A percentile compares a stretch with the other conserved stretches of the same genome.
Conservation (phyloP, 2,113 vertebrate genomes). For the Centropus unirufus region DNA sequence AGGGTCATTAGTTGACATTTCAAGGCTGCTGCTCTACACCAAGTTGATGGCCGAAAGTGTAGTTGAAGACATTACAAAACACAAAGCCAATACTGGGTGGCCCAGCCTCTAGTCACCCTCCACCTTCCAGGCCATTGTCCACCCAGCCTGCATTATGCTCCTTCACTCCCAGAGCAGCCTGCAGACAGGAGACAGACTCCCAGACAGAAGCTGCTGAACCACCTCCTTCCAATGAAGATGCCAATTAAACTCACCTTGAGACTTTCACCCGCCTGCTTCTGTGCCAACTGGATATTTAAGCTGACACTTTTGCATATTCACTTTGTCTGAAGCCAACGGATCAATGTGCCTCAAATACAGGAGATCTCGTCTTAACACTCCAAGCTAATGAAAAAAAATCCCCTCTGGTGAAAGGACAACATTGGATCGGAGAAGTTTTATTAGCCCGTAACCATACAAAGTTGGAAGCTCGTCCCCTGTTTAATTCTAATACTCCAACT, state of each 20-base stretch:
- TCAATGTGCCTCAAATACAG: conserved; percentile 45
- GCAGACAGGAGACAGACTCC: not conserved
- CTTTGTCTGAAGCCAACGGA: conserved; percentile 49
- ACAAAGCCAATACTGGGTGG: accelerated
- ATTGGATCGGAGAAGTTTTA: conserved; percentile 50
- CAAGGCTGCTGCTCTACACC: not conserved
- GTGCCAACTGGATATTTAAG: not conserved
- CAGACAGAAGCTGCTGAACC: not conserved
- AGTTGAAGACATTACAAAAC: not conserved
- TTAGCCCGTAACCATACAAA: conserved; percentile 53
- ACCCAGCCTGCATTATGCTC: not conserved
- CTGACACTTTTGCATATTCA: not conserved
- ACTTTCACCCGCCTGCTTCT: not conserved
- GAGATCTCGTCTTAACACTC: conserved; percentile 43
- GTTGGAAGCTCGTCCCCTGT: conserved; percentile 44
- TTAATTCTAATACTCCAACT: conserved; percentile 62
- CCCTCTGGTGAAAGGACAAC: conserved; percentile 48
- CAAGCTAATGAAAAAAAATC: conserved; percentile 57
- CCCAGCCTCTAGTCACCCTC: not conserved
- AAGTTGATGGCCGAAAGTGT: accelerated
- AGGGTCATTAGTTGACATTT: not conserved
- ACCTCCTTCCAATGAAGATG: not conserved
- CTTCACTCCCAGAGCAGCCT: accelerated
- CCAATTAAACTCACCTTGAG: conserved; percentile 4
- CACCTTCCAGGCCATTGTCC: not conserved